Percentiles rank a stretch among this genome's conserved stretches.
Evolutionary conservation across 2,888 invertebrate species (phyloP).

Genomic region (Panopea generosa): DNA sequence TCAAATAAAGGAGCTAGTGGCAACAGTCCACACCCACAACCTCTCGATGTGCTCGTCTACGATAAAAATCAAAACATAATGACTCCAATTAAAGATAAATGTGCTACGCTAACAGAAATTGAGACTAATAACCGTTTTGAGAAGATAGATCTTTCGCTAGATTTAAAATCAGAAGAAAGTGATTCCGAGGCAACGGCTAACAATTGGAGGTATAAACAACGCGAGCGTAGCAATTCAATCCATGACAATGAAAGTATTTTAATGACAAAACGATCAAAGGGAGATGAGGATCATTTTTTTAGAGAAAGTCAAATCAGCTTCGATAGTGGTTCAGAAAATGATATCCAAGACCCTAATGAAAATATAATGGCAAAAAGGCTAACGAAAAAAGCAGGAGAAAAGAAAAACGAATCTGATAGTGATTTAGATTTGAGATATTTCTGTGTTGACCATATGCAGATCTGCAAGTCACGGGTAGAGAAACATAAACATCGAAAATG

Average conservation of each 20-base stretch:
- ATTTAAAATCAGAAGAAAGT: too few relatives aligned
- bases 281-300: neutral
- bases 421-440: constrained; percentile 38
- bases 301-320: neutral
- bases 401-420: constrained; percentile 13
- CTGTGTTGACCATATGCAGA: constrained; percentile 54
- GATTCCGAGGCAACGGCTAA: too few relatives aligned
- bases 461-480: constrained; percentile 34
- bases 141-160: too few relatives aligned
- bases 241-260: too few relatives aligned
- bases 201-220: too few relatives aligned
- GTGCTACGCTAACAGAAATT: neutral
- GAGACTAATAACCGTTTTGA: too few relatives aligned
- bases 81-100: neutral
- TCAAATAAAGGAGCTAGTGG: neutral
- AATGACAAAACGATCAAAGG: neutral
- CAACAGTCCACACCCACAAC: constrained; percentile 5
- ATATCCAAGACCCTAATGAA: neutral
- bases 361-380: neutral
- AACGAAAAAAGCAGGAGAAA: neutral
- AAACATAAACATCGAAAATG: constrained; percentile 26
- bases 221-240: too few relatives aligned
- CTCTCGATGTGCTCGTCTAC: constrained; percentile 29
- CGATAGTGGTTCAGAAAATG: neutral
- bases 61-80: constrained; percentile 24